Base-by-base conservation (phyloP, 2,888 invertebrate genomes). In the Morpho achilles region DNA sequence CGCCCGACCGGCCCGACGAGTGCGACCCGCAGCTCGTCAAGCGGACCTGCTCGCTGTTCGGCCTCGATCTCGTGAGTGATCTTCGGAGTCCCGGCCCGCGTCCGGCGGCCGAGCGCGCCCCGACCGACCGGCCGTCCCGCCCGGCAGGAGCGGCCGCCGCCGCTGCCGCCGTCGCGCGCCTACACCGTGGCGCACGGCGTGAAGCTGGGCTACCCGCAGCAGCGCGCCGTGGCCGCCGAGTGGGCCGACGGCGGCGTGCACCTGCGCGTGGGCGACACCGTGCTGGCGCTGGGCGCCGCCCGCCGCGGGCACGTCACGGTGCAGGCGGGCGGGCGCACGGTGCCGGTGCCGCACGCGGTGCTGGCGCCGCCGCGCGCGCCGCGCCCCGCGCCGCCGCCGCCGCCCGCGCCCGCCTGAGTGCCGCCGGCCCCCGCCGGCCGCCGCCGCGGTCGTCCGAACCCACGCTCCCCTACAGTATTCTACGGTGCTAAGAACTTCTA, bases 161-260 rank as follows among this genome's bases (percentile, higher is more conserved):
- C 98, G 41, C 94, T 98, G 66, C 98, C 98, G 51, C 96, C 97
- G 42, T 95, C 96, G 73, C 93, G 98, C 70, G 94, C 96, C 2
- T 98, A 98, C 87, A 97, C 97, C 7, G 96, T 98, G 60, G 92
- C 95, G 40, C 97, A 97, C 71, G 97, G 97, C 81, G 96, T 96
- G 60, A 97, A 97, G 89, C 91, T 97, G 67, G 95, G 96, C 70
- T 98, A 98, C 91, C 98, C 98, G 65, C 98, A 98, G 89, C 96
- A 95, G 69, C 93, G 98, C 76, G 92, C 96, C 60, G 97, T 98
- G 96, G 96, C 96, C 86, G 95, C 96, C 92, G 95, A 95, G 69
- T 98, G 95, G 91, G 92, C 90, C 65, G 87, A 80, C 63, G 82
- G 79, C 55, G 76, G 70, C 62, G 74, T 83, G 77, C 78, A 82